Evolutionary conservation across 2,797 vertebrate species (phyloP).

Genomic region (Triplophysa yarkandensis): DNA sequence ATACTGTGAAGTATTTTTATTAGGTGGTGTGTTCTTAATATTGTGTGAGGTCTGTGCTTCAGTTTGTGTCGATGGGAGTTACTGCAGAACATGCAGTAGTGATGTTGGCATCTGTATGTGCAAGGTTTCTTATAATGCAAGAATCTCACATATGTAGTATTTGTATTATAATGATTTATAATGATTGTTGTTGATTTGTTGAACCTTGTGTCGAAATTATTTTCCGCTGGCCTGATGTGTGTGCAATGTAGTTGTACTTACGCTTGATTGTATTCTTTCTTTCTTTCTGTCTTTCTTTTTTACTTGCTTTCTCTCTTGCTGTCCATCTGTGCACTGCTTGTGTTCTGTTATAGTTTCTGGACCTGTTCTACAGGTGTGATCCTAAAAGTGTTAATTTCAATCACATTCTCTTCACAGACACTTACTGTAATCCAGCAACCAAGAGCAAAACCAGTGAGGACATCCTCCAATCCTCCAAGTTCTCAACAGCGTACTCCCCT

Average conservation of each 20-base stretch:
- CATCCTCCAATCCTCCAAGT: conserved; percentile 83
- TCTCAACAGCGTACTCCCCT: conserved; percentile 82
- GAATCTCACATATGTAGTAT: not conserved
- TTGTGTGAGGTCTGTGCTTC: conserved; percentile 20
- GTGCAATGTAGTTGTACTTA: not conserved
- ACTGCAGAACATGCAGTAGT: not conserved
- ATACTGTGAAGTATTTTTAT: conserved; percentile 9
- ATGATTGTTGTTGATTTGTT: conserved; percentile 17
- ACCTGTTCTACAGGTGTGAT: not conserved
- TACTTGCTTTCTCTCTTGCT: conserved; percentile 1
- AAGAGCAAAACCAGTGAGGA: conserved; percentile 93
- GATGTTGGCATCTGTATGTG: not conserved
- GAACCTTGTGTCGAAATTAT: not conserved
- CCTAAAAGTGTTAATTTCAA: not conserved
- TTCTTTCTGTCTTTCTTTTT: not conserved
- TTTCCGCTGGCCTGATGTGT: not conserved
- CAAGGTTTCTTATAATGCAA: conserved; percentile 1
- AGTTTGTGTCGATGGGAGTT: conserved; percentile 22
- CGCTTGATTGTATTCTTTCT: no score
- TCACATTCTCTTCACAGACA: conserved; percentile 45
- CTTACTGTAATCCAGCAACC: conserved; percentile 69
- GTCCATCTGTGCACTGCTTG: not conserved
- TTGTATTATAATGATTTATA: not conserved
- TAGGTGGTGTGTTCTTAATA: not conserved
- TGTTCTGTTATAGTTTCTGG: conserved; percentile 1